phyloP scores from a whole-genome alignment of 1,140 invertebrate species.

The Caerostris darwini region DNA sequence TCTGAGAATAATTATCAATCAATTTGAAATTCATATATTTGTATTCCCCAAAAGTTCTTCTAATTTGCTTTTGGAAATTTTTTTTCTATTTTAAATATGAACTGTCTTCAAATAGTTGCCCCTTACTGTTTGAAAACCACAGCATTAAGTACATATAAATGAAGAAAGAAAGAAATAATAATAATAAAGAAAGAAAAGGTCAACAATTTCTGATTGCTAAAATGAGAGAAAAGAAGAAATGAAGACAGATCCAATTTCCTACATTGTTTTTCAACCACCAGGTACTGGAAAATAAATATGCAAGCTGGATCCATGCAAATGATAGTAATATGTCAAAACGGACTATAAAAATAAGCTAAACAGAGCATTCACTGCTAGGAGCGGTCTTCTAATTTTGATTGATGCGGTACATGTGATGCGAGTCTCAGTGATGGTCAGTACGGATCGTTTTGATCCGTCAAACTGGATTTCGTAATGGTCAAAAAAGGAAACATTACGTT shows the following conservation, averaged over 20 bases:
- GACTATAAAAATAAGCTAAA: conserved; percentile 53
- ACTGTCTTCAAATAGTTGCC: too few relatives aligned
- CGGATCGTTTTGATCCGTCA: not conserved
- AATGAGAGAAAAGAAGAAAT: not conserved
- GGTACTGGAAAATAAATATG: conserved; percentile 24
- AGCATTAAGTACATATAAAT: not conserved
- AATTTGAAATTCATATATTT: too few relatives aligned
- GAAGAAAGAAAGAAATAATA: not conserved
- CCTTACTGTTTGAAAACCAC: too few relatives aligned
- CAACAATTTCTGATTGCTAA: not conserved
- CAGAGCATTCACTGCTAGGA: conserved; percentile 28
- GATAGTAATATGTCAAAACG: conserved; percentile 71
- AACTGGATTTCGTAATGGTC: not conserved
- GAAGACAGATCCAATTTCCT: conserved; percentile 37
- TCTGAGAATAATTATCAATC: too few relatives aligned
- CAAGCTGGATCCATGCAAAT: conserved; percentile 54
- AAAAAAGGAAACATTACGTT: not conserved
- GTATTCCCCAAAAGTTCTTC: too few relatives aligned
- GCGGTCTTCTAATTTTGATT: conserved; percentile 69
- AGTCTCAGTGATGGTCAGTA: not conserved
- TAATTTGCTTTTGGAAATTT: too few relatives aligned
- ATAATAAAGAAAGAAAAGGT: not conserved
- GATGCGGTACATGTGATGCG: not conserved
- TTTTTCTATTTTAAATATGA: too few relatives aligned
- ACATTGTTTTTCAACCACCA: not conserved